Evolutionary conservation across 92 coral and sea anemone genomes (phyloP).

Genomic region (Desmophyllum pertusum): DNA sequence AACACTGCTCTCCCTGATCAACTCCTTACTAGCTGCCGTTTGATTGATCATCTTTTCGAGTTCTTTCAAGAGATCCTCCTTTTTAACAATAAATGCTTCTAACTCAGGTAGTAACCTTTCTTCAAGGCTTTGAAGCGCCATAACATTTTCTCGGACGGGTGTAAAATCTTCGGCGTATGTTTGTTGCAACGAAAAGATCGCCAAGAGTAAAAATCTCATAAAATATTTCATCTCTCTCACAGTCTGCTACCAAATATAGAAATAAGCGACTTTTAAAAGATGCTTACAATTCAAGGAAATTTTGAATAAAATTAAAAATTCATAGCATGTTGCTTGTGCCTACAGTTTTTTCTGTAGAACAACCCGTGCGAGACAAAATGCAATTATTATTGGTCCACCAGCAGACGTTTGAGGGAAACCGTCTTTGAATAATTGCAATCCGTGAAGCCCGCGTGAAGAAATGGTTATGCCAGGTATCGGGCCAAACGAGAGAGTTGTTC

Average conservation of each 20-base stretch:
- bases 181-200: background rate
- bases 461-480: too few species aligned
- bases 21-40: conserved; percentile 6
- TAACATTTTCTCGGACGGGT: background rate
- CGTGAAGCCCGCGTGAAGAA: too few species aligned
- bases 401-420: background rate
- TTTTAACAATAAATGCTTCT: conserved; percentile 26
- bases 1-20: conserved; percentile 25
- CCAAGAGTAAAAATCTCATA: background rate
- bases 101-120: conserved; percentile 20
- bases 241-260: background rate
- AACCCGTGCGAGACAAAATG: conserved; percentile 5
- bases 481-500: too few species aligned
- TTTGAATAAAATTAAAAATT: conserved; percentile 2
- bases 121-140: conserved; percentile 17
- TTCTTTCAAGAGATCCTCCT: conserved; percentile 33
- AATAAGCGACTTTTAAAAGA: background rate
- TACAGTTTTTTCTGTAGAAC: background rate
- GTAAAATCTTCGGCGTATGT: background rate
- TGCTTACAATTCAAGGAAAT: background rate
- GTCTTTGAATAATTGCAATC: too few species aligned
- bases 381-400: background rate
- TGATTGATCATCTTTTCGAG: conserved; percentile 25
- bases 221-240: background rate
- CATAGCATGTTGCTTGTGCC: conserved; percentile 13